phyloP scores from a whole-genome alignment of 2,113 vertebrate species.

The Falcunculus frontatus region DNA sequence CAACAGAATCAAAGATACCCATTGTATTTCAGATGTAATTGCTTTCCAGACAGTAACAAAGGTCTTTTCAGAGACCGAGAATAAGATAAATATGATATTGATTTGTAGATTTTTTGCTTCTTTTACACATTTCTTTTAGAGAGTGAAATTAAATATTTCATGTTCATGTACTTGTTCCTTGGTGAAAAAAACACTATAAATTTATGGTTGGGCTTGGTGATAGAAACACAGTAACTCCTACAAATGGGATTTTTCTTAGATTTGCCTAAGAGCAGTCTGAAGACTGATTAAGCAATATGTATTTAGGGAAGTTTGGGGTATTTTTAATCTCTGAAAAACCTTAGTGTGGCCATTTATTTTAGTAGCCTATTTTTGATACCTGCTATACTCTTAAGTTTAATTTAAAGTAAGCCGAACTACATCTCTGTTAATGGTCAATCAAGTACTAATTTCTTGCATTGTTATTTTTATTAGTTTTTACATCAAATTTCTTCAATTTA shows the following conservation, averaged over 20 bases:
- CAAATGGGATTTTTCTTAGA: not conserved
- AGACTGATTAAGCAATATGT: not conserved
- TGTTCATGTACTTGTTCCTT: not conserved
- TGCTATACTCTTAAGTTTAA: not conserved
- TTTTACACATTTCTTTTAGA: not conserved
- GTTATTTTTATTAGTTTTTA: not conserved
- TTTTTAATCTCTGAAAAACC: not conserved
- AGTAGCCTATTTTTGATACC: not conserved
- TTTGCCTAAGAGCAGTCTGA: not conserved
- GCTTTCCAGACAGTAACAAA: constrained; percentile 14
- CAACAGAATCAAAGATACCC: not conserved
- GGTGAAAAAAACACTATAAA: not conserved
- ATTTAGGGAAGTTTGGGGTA: not conserved
- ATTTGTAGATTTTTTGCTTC: not conserved
- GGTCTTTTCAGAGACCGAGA: not conserved
- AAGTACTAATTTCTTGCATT: not conserved
- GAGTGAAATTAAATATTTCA: not conserved
- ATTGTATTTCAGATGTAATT: not conserved
- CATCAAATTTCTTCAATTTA: not conserved
- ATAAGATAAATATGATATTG: not conserved
- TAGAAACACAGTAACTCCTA: not conserved
- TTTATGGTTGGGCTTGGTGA: not conserved
- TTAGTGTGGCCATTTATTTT: not conserved
- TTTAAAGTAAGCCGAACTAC: not conserved
- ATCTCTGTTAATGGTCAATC: not conserved